A percentile compares a stretch with the other conserved stretches of the same genome.
Evolutionary conservation across 2,113 vertebrate genomes (phyloP).

Genomic region (Tragulus kanchil): DNA sequence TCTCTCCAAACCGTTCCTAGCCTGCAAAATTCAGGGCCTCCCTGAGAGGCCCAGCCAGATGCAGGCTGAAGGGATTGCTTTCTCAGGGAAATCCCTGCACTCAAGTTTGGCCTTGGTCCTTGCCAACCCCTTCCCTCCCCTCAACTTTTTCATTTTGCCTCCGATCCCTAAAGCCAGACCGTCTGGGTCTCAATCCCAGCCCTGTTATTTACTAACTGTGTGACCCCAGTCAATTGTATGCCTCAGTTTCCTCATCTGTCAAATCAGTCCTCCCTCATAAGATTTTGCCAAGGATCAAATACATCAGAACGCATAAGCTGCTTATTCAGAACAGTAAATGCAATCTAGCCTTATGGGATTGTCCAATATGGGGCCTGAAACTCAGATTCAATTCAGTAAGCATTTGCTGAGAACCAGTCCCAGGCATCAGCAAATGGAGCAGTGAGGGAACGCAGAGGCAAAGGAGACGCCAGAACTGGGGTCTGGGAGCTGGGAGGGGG

Average conservation of each 20-base stretch:
- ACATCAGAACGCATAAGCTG: not conserved
- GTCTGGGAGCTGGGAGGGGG: not conserved
- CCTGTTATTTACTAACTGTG: conserved; percentile 11
- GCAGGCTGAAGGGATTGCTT: not conserved
- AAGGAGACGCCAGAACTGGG: not conserved
- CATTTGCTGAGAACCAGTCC: not conserved
- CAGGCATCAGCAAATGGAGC: not conserved
- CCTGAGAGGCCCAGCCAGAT: not conserved
- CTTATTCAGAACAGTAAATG: not conserved
- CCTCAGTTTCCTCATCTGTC: conserved; percentile 63
- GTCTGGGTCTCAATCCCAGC: not conserved
- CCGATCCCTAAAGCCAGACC: not conserved
- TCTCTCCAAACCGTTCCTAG: not conserved
- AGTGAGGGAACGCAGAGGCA: too few relatives aligned
- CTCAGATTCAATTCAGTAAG: conserved; percentile 27
- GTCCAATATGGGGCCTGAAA: not conserved
- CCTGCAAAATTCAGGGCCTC: conserved; percentile 38
- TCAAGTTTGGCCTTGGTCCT: conserved; percentile 1
- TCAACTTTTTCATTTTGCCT: conserved; percentile 27
- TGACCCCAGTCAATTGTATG: not conserved
- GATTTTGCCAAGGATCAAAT: not conserved
- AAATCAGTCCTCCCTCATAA: conserved; percentile 3
- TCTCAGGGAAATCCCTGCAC: not conserved
- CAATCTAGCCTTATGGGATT: not conserved
- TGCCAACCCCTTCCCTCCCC: not conserved